Base-by-base conservation (phyloP, 2,113 vertebrate genomes). In the Brachyhypopomus occidentalis region DNA sequence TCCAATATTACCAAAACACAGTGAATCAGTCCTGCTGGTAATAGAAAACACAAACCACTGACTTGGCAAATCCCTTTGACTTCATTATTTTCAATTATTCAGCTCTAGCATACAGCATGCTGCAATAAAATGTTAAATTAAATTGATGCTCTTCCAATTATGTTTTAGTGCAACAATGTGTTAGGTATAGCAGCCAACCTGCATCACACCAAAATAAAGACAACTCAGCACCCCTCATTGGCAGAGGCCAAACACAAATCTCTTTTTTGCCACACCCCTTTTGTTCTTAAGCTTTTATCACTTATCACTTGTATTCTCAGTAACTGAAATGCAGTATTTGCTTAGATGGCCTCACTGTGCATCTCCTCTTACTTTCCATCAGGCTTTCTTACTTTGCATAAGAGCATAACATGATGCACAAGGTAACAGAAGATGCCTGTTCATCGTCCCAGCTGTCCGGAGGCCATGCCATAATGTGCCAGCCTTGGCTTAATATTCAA, bases 351-450 rank as follows among this genome's bases (percentile, higher is more conserved):
- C 27, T 55, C 23, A 20, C 25, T 9, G 63, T 83, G 27, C 9
- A 45, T 36, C 73, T 36, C 45, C 41, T n/a, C 45, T 76, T 70
- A 55, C 67, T 34, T 19, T 16, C 11, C 11, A 58, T 80, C 52
- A 20, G 41, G 58, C 41, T 30, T 19, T 11, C 17, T 74, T 19
- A 36, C 69, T 84, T 84, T 84, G 83, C 83, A 84, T 84, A 78
- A 66, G 62, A 66, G 59, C 72, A 60, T 22, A 22, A 64, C 38
- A 6, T 81, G 79, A 84, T 56, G 75, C 34, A 75, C 27, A 14
- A 74, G 62, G 22, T 59, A 19, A 77, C 19, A 60, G n/a, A 63
- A 77, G 48, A 45, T 34, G 38, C 1, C 19, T 80, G 38, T 80
- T 80, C 7, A 48, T 74, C 27, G n/a, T 77, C 11, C 25, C 36